Percentiles rank a stretch among this genome's conserved stretches.
Conservation (phyloP, 2,113 vertebrate genomes). For the Nothobranchius kuhntae region DNA sequence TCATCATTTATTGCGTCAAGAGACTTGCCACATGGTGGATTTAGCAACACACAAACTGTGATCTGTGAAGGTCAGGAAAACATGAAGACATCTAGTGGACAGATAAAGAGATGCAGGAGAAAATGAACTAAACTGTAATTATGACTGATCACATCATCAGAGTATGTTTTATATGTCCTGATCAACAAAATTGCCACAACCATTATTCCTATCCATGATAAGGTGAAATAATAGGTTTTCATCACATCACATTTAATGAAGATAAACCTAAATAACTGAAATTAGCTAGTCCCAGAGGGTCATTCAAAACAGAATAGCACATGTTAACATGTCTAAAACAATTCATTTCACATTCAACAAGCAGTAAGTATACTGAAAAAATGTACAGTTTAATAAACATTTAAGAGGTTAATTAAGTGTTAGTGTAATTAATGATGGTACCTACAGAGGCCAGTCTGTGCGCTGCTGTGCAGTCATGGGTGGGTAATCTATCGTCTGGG, state of each 20-base stretch:
- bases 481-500: conserved; percentile 42
- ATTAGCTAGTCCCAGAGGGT: no score
- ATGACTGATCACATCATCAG: no score
- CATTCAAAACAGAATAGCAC: no score
- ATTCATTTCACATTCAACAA: neutral
- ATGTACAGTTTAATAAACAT: neutral
- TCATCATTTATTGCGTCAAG: no score
- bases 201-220: no score
- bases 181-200: no score
- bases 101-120: neutral
- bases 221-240: no score
- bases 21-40: no score
- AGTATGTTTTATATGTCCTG: no score
- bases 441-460: conserved; percentile 5
- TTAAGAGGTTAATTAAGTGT: neutral
- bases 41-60: neutral
- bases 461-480: conserved; percentile 51
- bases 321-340: neutral
- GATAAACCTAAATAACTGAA: no score
- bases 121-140: no score
- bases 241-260: no score
- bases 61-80: neutral
- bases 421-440: neutral
- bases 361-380: neutral
- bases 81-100: conserved; percentile 6